Percentiles rank a stretch among this genome's conserved stretches.
Conservation (phyloP, 2,113 vertebrate genomes). For the Cyanocitta stelleri region DNA sequence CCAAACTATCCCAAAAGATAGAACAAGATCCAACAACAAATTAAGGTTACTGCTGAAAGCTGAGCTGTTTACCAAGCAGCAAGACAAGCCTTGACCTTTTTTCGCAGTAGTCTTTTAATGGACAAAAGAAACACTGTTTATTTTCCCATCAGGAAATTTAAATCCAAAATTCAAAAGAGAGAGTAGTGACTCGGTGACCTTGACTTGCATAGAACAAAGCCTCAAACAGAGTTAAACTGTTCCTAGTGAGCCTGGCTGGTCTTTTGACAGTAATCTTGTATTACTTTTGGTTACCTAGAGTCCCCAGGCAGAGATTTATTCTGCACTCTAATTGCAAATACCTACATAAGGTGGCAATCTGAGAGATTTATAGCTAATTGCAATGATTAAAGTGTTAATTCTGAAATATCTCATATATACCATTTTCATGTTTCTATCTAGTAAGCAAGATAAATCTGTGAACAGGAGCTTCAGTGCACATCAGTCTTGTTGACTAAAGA, state of each 20-base stretch:
- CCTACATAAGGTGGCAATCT: not conserved
- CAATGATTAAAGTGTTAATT: not conserved
- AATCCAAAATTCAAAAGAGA: not conserved
- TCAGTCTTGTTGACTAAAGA: not conserved
- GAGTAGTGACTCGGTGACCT: not conserved
- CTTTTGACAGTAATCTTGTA: not conserved
- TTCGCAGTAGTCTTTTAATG: not conserved
- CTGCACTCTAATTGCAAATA: not conserved
- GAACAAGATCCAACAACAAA: not conserved
- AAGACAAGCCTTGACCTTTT: not conserved
- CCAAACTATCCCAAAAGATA: not conserved
- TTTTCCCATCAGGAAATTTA: not conserved
- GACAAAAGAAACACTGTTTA: not conserved
- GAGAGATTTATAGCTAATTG: not conserved
- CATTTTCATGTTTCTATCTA: not conserved
- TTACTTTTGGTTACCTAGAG: not conserved
- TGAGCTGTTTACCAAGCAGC: not conserved
- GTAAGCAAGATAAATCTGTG: not conserved
- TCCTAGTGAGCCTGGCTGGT: not conserved
- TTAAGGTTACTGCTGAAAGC: not conserved
- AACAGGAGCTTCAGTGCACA: not conserved
- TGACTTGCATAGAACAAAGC: not conserved
- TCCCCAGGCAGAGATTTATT: not conserved
- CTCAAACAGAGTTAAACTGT: not conserved
- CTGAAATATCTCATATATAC: not conserved